Conservation (phyloP, 2,797 vertebrate species). For the Hirundo rustica region DNA sequence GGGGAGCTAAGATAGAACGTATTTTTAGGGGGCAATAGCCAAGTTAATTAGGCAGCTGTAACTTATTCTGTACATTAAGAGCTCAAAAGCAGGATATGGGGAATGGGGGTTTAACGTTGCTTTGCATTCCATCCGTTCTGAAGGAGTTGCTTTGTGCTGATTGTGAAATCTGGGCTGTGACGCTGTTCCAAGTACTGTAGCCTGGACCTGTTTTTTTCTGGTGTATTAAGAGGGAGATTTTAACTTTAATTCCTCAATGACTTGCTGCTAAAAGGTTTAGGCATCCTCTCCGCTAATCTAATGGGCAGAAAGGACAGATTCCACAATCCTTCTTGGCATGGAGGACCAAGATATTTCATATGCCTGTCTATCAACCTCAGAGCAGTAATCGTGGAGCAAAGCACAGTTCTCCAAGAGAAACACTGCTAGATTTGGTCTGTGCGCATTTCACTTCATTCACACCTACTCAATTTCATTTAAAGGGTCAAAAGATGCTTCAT, state of each 20-base stretch:
- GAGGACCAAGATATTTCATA: not conserved
- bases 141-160: not conserved
- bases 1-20: constrained; percentile 6
- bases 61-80: constrained; percentile 11
- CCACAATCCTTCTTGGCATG: not conserved
- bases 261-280: not conserved
- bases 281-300: not conserved
- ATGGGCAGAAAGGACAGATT: not conserved
- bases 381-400: not conserved
- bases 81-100: not conserved
- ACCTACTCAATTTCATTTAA: not conserved
- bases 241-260: not conserved
- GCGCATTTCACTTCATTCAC: not conserved
- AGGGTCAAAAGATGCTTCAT: not conserved
- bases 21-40: constrained; percentile 32
- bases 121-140: not conserved
- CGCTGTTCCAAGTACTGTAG: not conserved
- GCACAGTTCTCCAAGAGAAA: not conserved
- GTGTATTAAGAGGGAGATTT: not conserved
- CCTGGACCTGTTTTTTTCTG: not conserved
- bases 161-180: not conserved
- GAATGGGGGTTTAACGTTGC: not conserved
- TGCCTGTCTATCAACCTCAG: not conserved
- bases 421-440: not conserved
- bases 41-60: constrained; percentile 57